Evolutionary conservation across 2,888 invertebrate genomes (phyloP), one percentile per base, ranked within the genome.

Genomic region (Tetranychus piercei): DNA sequence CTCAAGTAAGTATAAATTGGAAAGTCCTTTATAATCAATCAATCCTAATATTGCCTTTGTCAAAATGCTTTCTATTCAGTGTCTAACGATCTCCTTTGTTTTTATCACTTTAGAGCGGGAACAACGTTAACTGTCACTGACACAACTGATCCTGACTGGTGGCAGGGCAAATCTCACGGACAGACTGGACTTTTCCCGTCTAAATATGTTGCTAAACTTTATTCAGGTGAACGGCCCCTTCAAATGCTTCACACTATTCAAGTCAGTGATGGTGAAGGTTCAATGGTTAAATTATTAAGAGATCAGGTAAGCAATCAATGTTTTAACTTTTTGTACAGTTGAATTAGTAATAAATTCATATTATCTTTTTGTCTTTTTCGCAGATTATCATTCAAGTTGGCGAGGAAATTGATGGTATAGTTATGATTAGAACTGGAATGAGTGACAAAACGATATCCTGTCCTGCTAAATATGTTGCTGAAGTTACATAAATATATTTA

Each of bases 111-210:
- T 65, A 76, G 76, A 79, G 92, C 92, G 34, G 93, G 93, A 4
- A 91, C 91, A 84, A 88, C 89, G 83, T 90, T 95, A 74, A 93
- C 91, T 15, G 93, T 94, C 76, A 91, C 92, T 79, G 95, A 95
- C 82, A 93, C 92, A 71, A 89, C 93, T 0, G 94, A 95, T 83
- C 90, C 91, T 15, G 94, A 94, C 81, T 95, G 94, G 95, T 95
- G 94, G 94, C 92, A 82, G 84, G 95, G 94, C 72, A 94, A 93
- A 82, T 92, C 92, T 81, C 85, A 93, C 77, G 94, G 94, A 44
- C 88, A 90, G 80, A 87, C 90, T 73, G 95, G 95, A 15, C 94
- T 90, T 84, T 94, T 95, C 81, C 95, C 95, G 6, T 93, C 94
- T 44, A 93, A 93, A 80, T 95, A 95, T 81, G 94, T 94, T 79